These are phyloP conservation scores for Aquila chrysaetos DNA, from an alignment of 2,797 vertebrate genomes.

Conservation along the genomic window DNA sequence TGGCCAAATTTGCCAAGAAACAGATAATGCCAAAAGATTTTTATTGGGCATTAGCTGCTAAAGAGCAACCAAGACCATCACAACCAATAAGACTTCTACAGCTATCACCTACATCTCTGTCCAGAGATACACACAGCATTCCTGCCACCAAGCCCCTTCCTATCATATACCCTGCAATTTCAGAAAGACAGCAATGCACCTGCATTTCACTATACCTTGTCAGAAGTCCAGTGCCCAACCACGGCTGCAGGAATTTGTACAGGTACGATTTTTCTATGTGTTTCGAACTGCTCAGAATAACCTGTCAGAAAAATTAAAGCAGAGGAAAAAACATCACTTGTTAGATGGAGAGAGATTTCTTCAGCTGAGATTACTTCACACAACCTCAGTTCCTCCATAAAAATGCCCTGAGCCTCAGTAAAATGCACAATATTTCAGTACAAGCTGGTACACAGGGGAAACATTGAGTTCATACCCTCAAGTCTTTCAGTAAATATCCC, in stretches of 20 bases:
- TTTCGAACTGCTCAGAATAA: constrained; percentile 79
- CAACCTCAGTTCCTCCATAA: neutral
- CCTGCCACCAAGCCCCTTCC: neutral
- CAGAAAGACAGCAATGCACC: neutral
- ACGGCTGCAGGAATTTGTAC: constrained; percentile 89
- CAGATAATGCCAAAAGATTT: neutral
- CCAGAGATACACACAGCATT: neutral
- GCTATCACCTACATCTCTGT: neutral
- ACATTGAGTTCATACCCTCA: neutral
- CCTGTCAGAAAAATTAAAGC: constrained; percentile 64
- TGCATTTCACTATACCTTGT: constrained; percentile 81
- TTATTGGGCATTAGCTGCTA: neutral
- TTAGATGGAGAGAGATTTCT: neutral
- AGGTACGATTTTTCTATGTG: constrained; percentile 85
- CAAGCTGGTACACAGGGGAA: neutral
- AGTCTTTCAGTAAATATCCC: neutral
- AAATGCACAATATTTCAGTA: neutral
- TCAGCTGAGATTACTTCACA: neutral
- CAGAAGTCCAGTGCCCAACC: constrained; percentile 93
- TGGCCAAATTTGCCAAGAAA: neutral
- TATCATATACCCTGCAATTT: neutral
- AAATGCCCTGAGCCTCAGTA: neutral
- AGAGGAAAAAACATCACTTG: neutral
- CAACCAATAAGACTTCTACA: neutral
- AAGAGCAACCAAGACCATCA: neutral